Conservation (phyloP, 2,797 vertebrate genomes). For the Austrolebias charrua region DNA sequence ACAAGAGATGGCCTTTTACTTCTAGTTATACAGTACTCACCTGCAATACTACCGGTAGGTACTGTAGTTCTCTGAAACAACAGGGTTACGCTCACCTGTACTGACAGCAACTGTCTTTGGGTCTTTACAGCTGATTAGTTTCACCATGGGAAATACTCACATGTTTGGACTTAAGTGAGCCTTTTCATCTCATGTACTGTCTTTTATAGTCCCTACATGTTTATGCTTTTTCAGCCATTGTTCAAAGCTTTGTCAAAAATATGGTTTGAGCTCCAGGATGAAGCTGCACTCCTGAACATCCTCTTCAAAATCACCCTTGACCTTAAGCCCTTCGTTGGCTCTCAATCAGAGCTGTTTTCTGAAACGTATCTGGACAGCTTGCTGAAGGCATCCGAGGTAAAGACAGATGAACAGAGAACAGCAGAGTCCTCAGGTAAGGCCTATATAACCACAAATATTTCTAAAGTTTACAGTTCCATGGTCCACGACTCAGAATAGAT, state of each 20-base stretch:
- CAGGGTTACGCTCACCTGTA: background rate
- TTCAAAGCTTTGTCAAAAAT: conserved; percentile 83
- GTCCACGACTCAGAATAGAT: background rate
- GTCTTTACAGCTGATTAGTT: background rate
- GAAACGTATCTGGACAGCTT: conserved; percentile 72
- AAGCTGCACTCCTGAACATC: conserved; percentile 82
- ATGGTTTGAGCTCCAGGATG: conserved; percentile 86
- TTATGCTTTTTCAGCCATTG: conserved; percentile 78
- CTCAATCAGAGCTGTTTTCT: conserved; percentile 78
- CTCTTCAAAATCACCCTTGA: conserved; percentile 73
- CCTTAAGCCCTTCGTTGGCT: conserved; percentile 80
- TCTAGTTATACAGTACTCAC: too few relatives aligned
- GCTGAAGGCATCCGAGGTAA: conserved; percentile 78
- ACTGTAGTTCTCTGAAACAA: too few relatives aligned
- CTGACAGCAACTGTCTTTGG: background rate
- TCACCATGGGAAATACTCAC: background rate
- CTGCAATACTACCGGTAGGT: too few relatives aligned
- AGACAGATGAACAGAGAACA: conserved; percentile 82
- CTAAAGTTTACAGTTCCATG: background rate
- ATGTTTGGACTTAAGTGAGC: too few relatives aligned
- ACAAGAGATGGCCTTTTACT: too few relatives aligned
- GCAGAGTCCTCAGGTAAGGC: conserved; percentile 79
- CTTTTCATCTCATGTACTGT: too few relatives aligned
- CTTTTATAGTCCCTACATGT: too few relatives aligned
- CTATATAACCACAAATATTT: background rate